Conservation (phyloP, 2,113 vertebrate species). For the Sylvilagus bachmani region DNA sequence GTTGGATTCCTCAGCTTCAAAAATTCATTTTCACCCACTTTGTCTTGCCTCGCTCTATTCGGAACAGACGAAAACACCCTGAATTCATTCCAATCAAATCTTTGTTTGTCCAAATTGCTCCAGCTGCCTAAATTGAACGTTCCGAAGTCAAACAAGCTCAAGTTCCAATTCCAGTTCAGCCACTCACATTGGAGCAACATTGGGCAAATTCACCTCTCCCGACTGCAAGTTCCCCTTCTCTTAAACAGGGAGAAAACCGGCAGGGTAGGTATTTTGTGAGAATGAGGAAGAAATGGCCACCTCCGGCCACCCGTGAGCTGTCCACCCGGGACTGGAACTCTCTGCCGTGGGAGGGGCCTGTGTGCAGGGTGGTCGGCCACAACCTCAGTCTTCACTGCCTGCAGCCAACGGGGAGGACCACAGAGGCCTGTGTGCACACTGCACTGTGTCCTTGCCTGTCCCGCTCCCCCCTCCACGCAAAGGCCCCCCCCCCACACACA, state of each 20-base stretch:
- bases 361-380: not conserved
- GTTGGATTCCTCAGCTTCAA: not conserved
- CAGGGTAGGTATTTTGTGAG: not conserved
- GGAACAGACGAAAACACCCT: not conserved
- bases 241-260: not conserved
- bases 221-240: not conserved
- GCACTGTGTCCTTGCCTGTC: not conserved
- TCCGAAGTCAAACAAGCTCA: not conserved
- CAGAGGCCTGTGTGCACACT: too few relatives aligned
- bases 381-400: not conserved
- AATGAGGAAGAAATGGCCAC: not conserved
- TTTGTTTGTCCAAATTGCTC: not conserved
- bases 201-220: not conserved
- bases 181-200: not conserved
- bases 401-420: too few relatives aligned
- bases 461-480: not conserved
- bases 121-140: not conserved
- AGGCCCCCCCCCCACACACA: not conserved
- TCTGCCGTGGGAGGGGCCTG: not conserved
- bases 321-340: too few relatives aligned
- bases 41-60: conserved; percentile 17
- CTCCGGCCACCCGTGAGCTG: too few relatives aligned
- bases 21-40: not conserved
- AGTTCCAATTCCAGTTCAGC: not conserved
- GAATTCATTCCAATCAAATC: not conserved